Conservation (phyloP, 2,797 vertebrate genomes). For the Pelochelys cantorii region DNA sequence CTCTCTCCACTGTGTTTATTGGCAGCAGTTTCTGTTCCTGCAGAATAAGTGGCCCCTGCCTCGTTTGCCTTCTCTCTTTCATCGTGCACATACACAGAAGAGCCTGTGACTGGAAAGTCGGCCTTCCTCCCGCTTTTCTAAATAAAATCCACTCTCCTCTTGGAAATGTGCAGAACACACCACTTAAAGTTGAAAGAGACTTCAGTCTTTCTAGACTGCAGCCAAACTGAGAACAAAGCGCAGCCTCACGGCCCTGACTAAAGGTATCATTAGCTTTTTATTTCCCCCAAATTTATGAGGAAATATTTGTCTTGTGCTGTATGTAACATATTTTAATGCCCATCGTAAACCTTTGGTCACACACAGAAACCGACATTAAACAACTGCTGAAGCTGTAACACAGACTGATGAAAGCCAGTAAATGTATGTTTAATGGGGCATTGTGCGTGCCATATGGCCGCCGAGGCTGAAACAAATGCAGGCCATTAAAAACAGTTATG, state of each 20-base stretch:
- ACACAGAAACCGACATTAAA: not conserved
- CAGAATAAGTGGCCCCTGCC: too few relatives aligned
- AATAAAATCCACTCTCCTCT: not conserved
- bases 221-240: not conserved
- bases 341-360: not conserved
- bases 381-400: not conserved
- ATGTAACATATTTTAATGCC: accelerated
- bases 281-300: not conserved
- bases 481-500: not conserved
- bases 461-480: not conserved
- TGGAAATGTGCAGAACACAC: not conserved
- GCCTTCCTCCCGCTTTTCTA: not conserved
- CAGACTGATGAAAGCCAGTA: slow-evolving; percentile 7
- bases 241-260: not conserved
- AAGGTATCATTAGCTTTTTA: not conserved
- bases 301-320: not conserved
- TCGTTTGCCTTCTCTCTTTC: not conserved
- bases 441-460: not conserved
- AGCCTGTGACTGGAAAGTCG: not conserved
- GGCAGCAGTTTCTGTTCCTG: too few relatives aligned
- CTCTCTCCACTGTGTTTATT: too few relatives aligned
- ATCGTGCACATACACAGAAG: not conserved
- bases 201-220: not conserved
- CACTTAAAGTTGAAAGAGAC: not conserved
- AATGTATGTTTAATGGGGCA: not conserved